Base-by-base conservation (phyloP, 92 coral and sea anemone genomes). In the Porites cylindrica region DNA sequence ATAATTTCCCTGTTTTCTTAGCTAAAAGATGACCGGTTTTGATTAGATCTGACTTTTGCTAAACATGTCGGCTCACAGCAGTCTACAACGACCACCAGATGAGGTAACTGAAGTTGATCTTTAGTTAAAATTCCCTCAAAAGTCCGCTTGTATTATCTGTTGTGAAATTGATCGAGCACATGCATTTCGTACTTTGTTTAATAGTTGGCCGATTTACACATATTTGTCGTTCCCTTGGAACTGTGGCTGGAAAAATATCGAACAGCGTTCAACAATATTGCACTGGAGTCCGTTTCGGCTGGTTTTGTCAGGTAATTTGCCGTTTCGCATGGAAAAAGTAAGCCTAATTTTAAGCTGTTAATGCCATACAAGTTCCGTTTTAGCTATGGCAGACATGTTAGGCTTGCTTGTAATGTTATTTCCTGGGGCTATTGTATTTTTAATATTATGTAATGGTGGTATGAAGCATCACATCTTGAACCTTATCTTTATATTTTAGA, bases 191-290 rank as follows among this genome's bases (percentile, higher is more conserved):
- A 38, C 78, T 51, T 50, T 72, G 78, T 88, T 82, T 4, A 6
- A 4, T 91, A 97, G 98, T 90, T 97, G 87, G 99, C 94, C 60
- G 99, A 97, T 89, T 82, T 97, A 75, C 99, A 97, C 81, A 90
- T 97, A n/a, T 97, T 97, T 91, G 98, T 97, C 75, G 99, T 97
- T 78, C 99, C 99, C 38, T 82, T 88, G 88, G 98, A 97, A 26
- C 82, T 95, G 75, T 97, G 98, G 98, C 91, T 97, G 80, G 99
- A 97, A 47, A 97, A 95, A 82, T 97, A 97, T 81, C 92, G 99
- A 7, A 97, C 99, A 50, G 98, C 99, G 51, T 97, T 95, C 77
- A 97, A 97, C 81, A 97, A 96, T 74, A 95, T 94, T 62, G 98
- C 99, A 51, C 79, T 97, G 88, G 99, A 97, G 84, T 97, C 99